Evolutionary conservation across 2,888 invertebrate genomes (phyloP).

Genomic region (Noctua pronuba): DNA sequence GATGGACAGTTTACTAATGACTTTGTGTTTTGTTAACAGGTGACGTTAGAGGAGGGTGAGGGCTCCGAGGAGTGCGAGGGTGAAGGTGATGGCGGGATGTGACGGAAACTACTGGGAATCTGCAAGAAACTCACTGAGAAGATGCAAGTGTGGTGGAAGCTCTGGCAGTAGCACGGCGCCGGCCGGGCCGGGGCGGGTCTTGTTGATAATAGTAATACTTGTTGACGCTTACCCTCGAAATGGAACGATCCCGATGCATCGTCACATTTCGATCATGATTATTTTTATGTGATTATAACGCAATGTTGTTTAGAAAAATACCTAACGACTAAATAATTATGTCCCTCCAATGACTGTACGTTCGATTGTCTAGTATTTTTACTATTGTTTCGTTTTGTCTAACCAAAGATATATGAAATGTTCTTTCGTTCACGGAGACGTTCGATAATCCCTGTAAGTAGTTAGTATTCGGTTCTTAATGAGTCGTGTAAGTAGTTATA

Average conservation of each 20-base stretch:
- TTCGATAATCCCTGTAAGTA: conserved; percentile 88
- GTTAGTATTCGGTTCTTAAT: conserved; percentile 88
- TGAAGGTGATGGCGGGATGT: conserved; percentile 93
- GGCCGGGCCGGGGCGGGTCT: conserved; percentile 70
- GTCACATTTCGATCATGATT: conserved; percentile 87
- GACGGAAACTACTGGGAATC: conserved; percentile 97
- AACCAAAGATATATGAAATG: conserved; percentile 88
- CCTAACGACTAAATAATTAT: conserved; percentile 87
- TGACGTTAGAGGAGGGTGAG: conserved; percentile 96
- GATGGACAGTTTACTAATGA: conserved; percentile 24
- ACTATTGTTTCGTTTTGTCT: conserved; percentile 87
- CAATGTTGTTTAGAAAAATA: conserved; percentile 89
- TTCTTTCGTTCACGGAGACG: conserved; percentile 83
- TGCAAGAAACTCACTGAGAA: conserved; percentile 97
- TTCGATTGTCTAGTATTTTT: conserved; percentile 88
- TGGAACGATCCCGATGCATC: conserved; percentile 83
- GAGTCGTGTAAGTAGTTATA: conserved; percentile 88
- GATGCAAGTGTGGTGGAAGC: conserved; percentile 97
- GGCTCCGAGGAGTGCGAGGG: conserved; percentile 91
- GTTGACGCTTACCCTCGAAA: conserved; percentile 89
- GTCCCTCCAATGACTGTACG: conserved; percentile 90
- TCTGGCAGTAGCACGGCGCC: conserved; percentile 91
- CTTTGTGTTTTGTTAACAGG: conserved; percentile 84
- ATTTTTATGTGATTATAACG: conserved; percentile 88
- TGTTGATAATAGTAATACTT: conserved; percentile 85